Conservation (phyloP, 2,113 vertebrate genomes). For the Tychaedon coryphoeus region DNA sequence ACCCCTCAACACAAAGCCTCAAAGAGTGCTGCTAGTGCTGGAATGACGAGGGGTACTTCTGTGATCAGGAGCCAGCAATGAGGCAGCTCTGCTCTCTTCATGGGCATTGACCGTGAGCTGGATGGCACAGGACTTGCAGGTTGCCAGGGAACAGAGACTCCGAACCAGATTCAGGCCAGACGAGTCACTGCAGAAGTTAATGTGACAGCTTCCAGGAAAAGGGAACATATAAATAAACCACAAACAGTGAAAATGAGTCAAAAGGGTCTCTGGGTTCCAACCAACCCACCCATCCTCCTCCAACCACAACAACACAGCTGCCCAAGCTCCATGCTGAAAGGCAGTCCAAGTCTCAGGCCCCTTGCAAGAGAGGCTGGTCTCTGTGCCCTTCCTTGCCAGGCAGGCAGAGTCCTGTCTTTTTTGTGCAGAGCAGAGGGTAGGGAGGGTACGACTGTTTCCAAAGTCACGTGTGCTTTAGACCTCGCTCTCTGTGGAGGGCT, state of each 20-base stretch:
- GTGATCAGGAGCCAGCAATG: background rate
- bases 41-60: background rate
- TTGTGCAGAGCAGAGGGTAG: slow-evolving; percentile 32
- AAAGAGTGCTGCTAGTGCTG: slow-evolving; percentile 32
- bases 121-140: background rate
- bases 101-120: background rate
- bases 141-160: slow-evolving; percentile 38
- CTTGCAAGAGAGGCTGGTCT: background rate
- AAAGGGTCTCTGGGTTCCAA: slow-evolving; percentile 53
- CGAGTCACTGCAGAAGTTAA: slow-evolving; percentile 51
- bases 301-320: slow-evolving; percentile 32
- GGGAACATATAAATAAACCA: slow-evolving; percentile 70
- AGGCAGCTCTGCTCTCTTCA: slow-evolving; percentile 43
- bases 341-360: slow-evolving; percentile 27
- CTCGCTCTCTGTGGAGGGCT: slow-evolving; percentile 92
- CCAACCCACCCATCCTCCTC: slow-evolving; percentile 44
- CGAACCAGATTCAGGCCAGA: slow-evolving; percentile 24
- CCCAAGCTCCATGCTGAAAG: slow-evolving; percentile 21
- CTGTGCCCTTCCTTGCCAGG: background rate
- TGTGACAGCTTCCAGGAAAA: slow-evolving; percentile 29
- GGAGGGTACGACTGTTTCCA: background rate
- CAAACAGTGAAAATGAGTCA: slow-evolving; percentile 48
- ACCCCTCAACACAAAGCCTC: slow-evolving; percentile 30
- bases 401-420: slow-evolving; percentile 19
- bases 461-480: slow-evolving; percentile 74